These are phyloP conservation scores for Rhagium mordax DNA, from an alignment of 2,888 invertebrate genomes.

Conservation along the genomic window DNA sequence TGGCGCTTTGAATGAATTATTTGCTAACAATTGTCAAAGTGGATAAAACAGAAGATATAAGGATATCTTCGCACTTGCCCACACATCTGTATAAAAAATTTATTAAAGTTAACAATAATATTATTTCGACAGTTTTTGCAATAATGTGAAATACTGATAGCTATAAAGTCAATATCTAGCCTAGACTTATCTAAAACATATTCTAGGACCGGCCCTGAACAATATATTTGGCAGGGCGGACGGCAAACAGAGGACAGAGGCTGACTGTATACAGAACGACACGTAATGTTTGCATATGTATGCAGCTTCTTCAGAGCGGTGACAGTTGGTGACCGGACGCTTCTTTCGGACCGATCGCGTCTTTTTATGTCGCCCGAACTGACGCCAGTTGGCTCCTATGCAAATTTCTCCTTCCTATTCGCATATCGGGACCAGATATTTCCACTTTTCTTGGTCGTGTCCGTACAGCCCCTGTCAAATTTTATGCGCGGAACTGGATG, in stretches of 20 bases:
- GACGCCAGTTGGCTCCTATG: conserved; percentile 67
- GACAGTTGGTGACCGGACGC: conserved; percentile 65
- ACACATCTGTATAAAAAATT: too few relatives aligned
- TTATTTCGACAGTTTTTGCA: too few relatives aligned
- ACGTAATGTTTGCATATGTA: conserved; percentile 63
- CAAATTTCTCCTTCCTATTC: conserved; percentile 58
- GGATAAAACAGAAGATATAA: too few relatives aligned
- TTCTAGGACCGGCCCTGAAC: conserved; percentile 37
- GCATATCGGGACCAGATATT: conserved; percentile 19
- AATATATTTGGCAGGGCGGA: conserved; percentile 22
- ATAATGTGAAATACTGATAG: too few relatives aligned
- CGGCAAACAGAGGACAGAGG: conserved; percentile 32
- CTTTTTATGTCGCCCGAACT: conserved; percentile 68
- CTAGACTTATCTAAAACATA: neutral
- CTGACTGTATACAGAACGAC: conserved; percentile 47
- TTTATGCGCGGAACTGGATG: conserved; percentile 1
- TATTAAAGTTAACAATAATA: too few relatives aligned
- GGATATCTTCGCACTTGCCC: too few relatives aligned
- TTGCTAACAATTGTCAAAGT: too few relatives aligned
- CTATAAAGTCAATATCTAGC: conserved; percentile 7
- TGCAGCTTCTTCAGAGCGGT: conserved; percentile 61
- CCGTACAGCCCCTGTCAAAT: conserved; percentile 6
- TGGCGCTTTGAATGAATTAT: too few relatives aligned
- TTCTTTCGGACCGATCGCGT: conserved; percentile 61
- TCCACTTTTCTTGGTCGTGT: conserved; percentile 6